A percentile compares a stretch with the other conserved stretches of the same genome.
These are phyloP conservation scores for Elgaria multicarinata DNA, from an alignment of 2,113 vertebrate genomes.

Conservation along the genomic window DNA sequence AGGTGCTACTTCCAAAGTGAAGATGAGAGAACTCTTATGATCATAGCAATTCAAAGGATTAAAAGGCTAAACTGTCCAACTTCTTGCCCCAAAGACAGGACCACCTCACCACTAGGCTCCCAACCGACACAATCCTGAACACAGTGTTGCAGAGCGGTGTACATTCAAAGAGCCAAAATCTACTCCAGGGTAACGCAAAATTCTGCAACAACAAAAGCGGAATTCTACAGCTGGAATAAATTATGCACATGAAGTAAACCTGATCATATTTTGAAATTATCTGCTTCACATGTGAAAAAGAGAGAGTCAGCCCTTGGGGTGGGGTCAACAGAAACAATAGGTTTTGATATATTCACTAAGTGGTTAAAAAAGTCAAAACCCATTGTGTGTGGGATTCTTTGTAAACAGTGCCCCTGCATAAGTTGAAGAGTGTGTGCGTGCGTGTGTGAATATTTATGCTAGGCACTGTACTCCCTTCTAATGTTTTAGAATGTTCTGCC, in stretches of 20 bases:
- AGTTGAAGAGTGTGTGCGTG: too few relatives aligned
- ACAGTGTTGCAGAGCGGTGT: neutral
- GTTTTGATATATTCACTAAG: neutral
- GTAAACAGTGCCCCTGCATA: too few relatives aligned
- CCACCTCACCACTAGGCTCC: neutral
- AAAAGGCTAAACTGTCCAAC: neutral
- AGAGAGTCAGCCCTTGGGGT: neutral
- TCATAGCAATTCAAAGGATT: neutral
- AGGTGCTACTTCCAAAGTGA: neutral
- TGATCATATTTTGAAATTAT: neutral
- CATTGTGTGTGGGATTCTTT: neutral
- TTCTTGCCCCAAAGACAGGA: neutral
- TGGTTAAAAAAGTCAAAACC: neutral
- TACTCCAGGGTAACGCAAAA: neutral
- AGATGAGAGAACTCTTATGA: neutral
- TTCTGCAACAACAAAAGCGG: neutral
- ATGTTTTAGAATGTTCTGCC: neutral
- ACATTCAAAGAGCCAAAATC: neutral
- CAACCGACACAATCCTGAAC: neutral
- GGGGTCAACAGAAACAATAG: neutral
- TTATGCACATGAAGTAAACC: neutral
- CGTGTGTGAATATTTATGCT: too few relatives aligned
- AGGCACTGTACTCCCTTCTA: neutral
- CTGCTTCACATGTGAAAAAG: neutral
- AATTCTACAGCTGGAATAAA: too few relatives aligned